Evolutionary conservation across 1,140 invertebrate genomes (phyloP).

Genomic region (Pristionchus pacificus): DNA sequence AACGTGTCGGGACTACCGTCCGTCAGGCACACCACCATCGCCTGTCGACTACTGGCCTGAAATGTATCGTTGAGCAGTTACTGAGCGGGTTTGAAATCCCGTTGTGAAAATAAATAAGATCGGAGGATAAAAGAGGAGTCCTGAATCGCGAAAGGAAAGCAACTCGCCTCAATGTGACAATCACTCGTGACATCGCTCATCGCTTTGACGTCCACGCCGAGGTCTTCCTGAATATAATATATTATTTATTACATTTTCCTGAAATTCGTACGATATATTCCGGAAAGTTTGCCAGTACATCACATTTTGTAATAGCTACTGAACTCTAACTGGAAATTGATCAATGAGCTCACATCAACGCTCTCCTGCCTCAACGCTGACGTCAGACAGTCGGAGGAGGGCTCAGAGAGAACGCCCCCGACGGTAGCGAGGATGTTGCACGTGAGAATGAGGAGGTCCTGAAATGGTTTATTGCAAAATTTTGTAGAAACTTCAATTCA

Average conservation of each 20-base stretch:
- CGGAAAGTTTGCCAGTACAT: too few relatives aligned
- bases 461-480: too few relatives aligned
- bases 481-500: too few relatives aligned
- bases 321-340: too few relatives aligned
- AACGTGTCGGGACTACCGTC: conserved; percentile 95
- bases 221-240: conserved; percentile 8
- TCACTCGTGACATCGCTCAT: conserved; percentile 23
- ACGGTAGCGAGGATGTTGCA: conserved; percentile 89
- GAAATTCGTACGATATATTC: conserved; percentile 15
- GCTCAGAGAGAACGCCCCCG: conserved; percentile 69
- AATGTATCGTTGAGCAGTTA: conserved; percentile 20
- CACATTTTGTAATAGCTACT: too few relatives aligned
- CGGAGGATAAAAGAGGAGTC: too few relatives aligned
- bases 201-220: background rate
- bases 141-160: too few relatives aligned
- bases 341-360: too few relatives aligned
- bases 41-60: conserved; percentile 77
- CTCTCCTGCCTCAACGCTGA: background rate
- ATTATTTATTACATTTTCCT: conserved; percentile 16
- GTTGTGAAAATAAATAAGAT: too few relatives aligned
- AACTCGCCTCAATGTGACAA: conserved; percentile 14
- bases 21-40: conserved; percentile 83
- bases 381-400: conserved; percentile 32
- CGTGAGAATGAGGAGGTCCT: conserved; percentile 58
- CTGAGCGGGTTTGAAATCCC: too few relatives aligned